These are phyloP conservation scores for Halisarca cf. caerulea DNA, from an alignment of 37 sponge, comb jelly and placozoan genomes.

Conservation along the genomic window DNA sequence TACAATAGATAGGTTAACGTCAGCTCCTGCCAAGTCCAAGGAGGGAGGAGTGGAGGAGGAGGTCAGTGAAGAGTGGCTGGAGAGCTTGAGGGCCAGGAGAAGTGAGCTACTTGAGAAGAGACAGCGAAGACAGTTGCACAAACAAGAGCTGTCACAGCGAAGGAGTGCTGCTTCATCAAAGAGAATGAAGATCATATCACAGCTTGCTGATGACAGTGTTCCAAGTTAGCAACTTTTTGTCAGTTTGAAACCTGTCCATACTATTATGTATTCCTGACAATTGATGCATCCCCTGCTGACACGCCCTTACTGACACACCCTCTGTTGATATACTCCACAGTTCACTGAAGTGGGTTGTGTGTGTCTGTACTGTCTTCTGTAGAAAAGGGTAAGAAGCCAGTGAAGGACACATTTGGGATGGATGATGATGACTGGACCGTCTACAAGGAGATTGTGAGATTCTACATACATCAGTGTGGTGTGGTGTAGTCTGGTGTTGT, in stretches of 20 bases:
- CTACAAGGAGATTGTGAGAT: conserved; percentile 85
- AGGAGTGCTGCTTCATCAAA: conserved; percentile 89
- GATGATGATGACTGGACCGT: conserved; percentile 94
- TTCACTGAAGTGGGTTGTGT: not conserved
- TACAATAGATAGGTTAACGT: not conserved
- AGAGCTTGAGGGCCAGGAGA: conserved; percentile 54
- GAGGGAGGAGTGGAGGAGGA: conserved; percentile 8
- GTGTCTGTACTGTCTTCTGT: not conserved
- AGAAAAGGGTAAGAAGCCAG: conserved; percentile 55
- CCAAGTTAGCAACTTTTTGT: not conserved
- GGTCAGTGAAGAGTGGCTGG: conserved; percentile 78
- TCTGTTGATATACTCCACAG: not conserved
- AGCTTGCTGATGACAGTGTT: conserved; percentile 71
- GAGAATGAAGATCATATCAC: conserved; percentile 90
- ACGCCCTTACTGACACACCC: not conserved
- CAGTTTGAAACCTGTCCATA: not conserved
- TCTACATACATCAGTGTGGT: no score
- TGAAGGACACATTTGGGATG: conserved; percentile 91
- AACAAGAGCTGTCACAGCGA: conserved; percentile 74
- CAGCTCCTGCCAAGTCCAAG: not conserved
- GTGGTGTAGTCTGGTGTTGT: not conserved
- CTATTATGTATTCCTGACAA: not conserved
- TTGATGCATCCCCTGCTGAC: not conserved
- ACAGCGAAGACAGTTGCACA: conserved; percentile 56
- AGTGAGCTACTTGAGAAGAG: conserved; percentile 78